A percentile compares a stretch with the other conserved stretches of the same genome.
These are phyloP conservation scores for Indicator maculatus DNA, from an alignment of 2,113 vertebrate species.

Conservation along the genomic window DNA sequence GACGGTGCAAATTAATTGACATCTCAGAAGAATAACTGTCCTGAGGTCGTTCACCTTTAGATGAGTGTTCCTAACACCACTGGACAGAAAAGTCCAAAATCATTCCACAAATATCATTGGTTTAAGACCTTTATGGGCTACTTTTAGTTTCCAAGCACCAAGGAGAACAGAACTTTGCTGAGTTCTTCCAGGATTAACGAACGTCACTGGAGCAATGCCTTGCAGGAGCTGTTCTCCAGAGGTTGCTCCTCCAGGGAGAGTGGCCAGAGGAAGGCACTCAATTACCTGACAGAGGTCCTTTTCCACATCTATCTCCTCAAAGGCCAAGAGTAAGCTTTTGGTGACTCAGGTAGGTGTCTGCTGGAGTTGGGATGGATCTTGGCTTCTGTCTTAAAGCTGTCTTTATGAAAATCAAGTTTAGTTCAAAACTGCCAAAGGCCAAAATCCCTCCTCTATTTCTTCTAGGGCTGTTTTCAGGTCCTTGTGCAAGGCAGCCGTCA, in stretches of 20 bases:
- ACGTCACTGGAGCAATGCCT: neutral
- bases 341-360: neutral
- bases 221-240: neutral
- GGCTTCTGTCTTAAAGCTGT: neutral
- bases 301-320: neutral
- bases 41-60: neutral
- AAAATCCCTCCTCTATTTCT: neutral
- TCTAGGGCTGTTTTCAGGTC: neutral
- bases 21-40: neutral
- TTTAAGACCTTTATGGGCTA: neutral
- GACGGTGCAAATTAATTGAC: neutral
- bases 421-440: neutral
- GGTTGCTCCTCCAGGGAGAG: neutral
- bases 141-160: neutral
- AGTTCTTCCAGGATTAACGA: neutral
- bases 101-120: neutral
- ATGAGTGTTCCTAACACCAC: neutral
- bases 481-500: accelerated
- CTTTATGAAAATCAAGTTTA: neutral
- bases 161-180: neutral
- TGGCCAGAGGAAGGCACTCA: accelerated
- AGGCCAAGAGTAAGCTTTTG: neutral
- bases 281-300: neutral
- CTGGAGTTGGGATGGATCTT: neutral
- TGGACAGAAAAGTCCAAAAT: neutral